phyloP scores from a whole-genome alignment of 2,797 vertebrate genomes.

The Acanthis flammea region DNA sequence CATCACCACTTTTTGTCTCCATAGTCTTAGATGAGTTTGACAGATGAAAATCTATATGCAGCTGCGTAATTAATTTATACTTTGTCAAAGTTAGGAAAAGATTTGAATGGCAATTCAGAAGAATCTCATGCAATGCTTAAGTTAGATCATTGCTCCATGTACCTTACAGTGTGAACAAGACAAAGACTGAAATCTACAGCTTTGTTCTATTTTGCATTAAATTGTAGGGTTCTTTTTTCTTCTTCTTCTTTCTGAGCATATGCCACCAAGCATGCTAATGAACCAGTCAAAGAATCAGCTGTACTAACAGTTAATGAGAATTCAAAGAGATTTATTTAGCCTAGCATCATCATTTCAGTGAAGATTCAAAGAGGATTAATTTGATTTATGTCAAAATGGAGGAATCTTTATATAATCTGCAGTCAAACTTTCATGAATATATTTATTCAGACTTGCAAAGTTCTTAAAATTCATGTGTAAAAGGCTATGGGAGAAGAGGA shows the following conservation, averaged over 20 bases:
- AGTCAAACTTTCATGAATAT: slow-evolving; percentile 44
- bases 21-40: neutral
- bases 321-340: slow-evolving; percentile 65
- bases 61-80: slow-evolving; percentile 32
- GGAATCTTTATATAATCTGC: slow-evolving; percentile 50
- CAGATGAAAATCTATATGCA: slow-evolving; percentile 1
- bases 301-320: slow-evolving; percentile 66
- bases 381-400: slow-evolving; percentile 63
- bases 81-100: slow-evolving; percentile 18
- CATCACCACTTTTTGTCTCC: neutral
- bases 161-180: slow-evolving; percentile 32
- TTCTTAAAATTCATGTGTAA: slow-evolving; percentile 30
- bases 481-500: neutral
- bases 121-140: neutral
- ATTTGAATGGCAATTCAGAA: slow-evolving; percentile 47
- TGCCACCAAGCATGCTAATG: slow-evolving; percentile 65
- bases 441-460: slow-evolving; percentile 32
- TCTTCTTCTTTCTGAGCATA: slow-evolving; percentile 61
- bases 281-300: slow-evolving; percentile 73
- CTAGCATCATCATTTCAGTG: slow-evolving; percentile 13
- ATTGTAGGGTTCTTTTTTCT: slow-evolving; percentile 55
- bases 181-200: slow-evolving; percentile 66
- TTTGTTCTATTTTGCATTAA: slow-evolving; percentile 67
- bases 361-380: slow-evolving; percentile 60
- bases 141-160: slow-evolving; percentile 6